These are phyloP conservation scores for Athene cunicularia DNA, from an alignment of 2,113 vertebrate genomes.

Conservation along the genomic window DNA sequence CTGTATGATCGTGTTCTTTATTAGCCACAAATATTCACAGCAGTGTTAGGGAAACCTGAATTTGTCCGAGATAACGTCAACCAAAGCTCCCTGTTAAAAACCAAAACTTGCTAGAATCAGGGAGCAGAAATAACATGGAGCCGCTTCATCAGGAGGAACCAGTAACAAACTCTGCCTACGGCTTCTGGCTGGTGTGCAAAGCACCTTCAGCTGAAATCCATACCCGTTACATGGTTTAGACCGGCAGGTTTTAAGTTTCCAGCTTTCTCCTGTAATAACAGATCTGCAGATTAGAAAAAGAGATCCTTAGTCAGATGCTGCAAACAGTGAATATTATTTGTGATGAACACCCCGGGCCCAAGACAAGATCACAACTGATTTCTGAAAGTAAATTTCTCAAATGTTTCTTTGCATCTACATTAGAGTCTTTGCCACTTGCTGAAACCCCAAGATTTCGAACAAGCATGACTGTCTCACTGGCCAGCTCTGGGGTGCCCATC, in stretches of 20 bases:
- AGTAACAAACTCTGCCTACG: fast-evolving
- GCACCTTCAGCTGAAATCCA: not conserved
- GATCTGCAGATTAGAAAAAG: not conserved
- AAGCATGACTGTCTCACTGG: not conserved
- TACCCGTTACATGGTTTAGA: not conserved
- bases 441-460: fast-evolving
- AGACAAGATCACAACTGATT: not conserved
- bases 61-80: not conserved
- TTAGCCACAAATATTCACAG: not conserved
- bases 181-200: not conserved
- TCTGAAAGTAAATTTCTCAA: not conserved
- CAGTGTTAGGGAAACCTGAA: not conserved
- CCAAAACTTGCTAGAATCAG: not conserved
- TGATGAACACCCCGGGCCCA: not conserved
- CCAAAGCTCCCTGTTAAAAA: not conserved
- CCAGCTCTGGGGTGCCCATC: fast-evolving
- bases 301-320: not conserved
- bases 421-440: not conserved
- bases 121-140: not conserved
- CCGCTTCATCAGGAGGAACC: not conserved
- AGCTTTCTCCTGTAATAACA: not conserved
- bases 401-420: not conserved
- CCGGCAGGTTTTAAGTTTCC: not conserved
- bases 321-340: not conserved
- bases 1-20: not conserved